Conservation (phyloP, 2,888 invertebrate species). For the Barypeithes pellucidus region DNA sequence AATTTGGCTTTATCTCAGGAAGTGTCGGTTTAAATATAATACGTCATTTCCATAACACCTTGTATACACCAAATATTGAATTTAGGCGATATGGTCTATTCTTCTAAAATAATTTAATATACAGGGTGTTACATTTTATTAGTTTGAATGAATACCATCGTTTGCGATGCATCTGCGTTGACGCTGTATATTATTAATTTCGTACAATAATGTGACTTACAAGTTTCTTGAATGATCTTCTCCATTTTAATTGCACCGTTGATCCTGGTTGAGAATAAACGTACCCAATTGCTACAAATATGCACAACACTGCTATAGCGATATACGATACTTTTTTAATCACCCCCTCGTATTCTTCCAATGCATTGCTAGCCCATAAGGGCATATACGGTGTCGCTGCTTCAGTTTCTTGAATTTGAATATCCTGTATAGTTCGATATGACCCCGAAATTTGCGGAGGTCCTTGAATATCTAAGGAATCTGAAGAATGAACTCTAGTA, state of each 20-base stretch:
- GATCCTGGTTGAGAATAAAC: constrained; percentile 31
- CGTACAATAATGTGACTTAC: constrained; percentile 7
- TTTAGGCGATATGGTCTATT: too few species aligned
- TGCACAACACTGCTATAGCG: not conserved
- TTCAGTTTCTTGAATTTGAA: not conserved
- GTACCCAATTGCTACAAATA: constrained; percentile 25
- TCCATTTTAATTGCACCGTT: constrained; percentile 29
- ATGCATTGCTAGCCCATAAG: not conserved
- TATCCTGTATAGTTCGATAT: not conserved
- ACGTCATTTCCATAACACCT: too few species aligned
- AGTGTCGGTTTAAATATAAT: too few species aligned
- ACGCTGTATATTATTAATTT: not conserved
- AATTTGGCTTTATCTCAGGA: too few species aligned
- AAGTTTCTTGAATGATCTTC: constrained; percentile 34
- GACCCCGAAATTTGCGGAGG: not conserved
- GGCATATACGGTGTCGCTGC: not conserved
- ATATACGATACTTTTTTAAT: constrained; percentile 21
- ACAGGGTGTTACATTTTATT: too few species aligned
- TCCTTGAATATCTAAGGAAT: not conserved
- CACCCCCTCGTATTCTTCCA: constrained; percentile 5
- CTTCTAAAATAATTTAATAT: too few species aligned
- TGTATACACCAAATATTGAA: too few species aligned
- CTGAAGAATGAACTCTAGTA: not conserved
- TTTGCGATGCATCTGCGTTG: too few species aligned
- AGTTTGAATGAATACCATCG: too few species aligned